phyloP scores from a whole-genome alignment of 1,140 invertebrate species.

The Macrobrachium nipponense region DNA sequence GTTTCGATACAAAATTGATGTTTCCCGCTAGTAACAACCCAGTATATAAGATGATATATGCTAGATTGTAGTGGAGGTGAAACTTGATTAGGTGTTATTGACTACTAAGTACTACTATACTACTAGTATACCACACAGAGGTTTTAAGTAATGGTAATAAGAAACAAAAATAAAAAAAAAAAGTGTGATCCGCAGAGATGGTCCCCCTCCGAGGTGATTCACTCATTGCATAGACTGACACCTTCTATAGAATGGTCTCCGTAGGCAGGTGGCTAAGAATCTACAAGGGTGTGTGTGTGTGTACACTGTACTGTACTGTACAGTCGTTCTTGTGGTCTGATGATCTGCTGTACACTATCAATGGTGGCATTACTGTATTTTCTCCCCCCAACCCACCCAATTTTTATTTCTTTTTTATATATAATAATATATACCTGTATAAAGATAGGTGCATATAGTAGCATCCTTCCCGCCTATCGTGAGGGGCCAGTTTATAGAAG shows the following conservation, averaged over 20 bases:
- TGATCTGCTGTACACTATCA: slow-evolving; percentile 29
- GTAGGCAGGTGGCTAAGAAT: slow-evolving; percentile 39
- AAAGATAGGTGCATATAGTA: too few relatives aligned
- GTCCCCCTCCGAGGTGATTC: slow-evolving; percentile 44
- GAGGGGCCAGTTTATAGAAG: slow-evolving; percentile 45
- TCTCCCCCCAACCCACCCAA: too few relatives aligned
- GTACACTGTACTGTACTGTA: not conserved
- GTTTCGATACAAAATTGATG: slow-evolving; percentile 59
- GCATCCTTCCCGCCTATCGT: slow-evolving; percentile 16
- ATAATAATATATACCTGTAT: too few relatives aligned
- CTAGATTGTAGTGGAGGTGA: slow-evolving; percentile 59
- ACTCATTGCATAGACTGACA: slow-evolving; percentile 19
- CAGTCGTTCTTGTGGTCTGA: slow-evolving; percentile 13
- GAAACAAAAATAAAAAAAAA: not conserved
- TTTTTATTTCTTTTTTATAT: too few relatives aligned
- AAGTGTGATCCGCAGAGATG: slow-evolving; percentile 14
- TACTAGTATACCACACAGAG: slow-evolving; percentile 59
- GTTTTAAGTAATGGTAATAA: slow-evolving; percentile 54
- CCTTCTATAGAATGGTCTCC: slow-evolving; percentile 39
- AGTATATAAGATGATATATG: slow-evolving; percentile 57
- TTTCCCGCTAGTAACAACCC: slow-evolving; percentile 58
- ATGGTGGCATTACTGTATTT: slow-evolving; percentile 6
- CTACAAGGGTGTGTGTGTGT: slow-evolving; percentile 21
- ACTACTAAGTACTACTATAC: slow-evolving; percentile 39
- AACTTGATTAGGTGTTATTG: slow-evolving; percentile 59